These are phyloP conservation scores for Tragelaphus eurycerus DNA, from an alignment of 2,797 vertebrate species.

Conservation along the genomic window DNA sequence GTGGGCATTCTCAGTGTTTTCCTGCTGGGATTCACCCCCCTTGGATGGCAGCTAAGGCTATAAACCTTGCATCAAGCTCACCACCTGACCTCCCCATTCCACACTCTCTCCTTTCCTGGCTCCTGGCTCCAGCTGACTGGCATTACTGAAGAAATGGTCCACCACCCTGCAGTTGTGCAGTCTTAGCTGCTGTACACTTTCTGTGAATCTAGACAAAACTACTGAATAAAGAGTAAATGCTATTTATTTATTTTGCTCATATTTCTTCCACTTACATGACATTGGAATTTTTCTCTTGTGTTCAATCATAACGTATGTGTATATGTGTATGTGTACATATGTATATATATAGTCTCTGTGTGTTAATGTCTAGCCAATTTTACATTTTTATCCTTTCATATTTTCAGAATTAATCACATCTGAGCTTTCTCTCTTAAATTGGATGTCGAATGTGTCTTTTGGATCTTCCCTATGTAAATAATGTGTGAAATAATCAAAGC, in stretches of 20 bases:
- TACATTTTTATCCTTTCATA: conserved; percentile 59
- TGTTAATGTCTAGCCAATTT: conserved; percentile 62
- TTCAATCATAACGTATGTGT: conserved; percentile 38
- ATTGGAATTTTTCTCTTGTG: not conserved
- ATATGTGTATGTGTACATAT: not conserved
- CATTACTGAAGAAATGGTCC: conserved; percentile 75
- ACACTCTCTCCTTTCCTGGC: not conserved
- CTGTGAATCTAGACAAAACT: conserved; percentile 51
- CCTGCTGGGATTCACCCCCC: not conserved
- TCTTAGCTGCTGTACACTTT: conserved; percentile 53
- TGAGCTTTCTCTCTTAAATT: conserved; percentile 76
- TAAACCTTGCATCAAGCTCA: conserved; percentile 6
- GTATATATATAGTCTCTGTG: not conserved
- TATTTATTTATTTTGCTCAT: conserved; percentile 69
- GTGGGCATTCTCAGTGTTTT: not conserved
- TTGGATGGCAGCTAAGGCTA: not conserved
- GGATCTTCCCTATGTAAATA: conserved; percentile 84
- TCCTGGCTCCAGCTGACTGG: conserved; percentile 42
- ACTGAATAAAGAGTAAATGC: conserved; percentile 49
- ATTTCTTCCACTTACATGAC: not conserved
- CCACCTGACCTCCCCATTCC: conserved; percentile 17
- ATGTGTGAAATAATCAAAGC: conserved; percentile 85
- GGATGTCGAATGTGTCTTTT: conserved; percentile 79
- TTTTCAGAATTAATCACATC: conserved; percentile 79
- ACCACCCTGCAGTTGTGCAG: conserved; percentile 64